Evolutionary conservation across 2,113 vertebrate genomes (phyloP).

Genomic region (Gnathonemus longibarbis): DNA sequence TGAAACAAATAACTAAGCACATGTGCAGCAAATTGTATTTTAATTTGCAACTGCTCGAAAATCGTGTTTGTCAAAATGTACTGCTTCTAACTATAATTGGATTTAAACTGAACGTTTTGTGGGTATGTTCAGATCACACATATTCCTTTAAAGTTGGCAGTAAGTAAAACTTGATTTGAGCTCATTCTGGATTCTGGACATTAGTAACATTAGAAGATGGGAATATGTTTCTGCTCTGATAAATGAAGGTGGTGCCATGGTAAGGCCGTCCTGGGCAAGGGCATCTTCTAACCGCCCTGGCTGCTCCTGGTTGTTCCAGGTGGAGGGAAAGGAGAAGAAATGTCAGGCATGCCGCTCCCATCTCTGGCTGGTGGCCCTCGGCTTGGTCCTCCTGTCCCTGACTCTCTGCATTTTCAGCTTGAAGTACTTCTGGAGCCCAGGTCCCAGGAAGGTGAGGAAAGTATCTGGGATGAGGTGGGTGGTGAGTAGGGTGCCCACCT

Average conservation of each 20-base stretch:
- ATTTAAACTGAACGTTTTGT: not conserved
- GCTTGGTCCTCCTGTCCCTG: slow-evolving; percentile 51
- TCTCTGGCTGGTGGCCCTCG: slow-evolving; percentile 48
- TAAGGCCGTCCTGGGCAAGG: not conserved
- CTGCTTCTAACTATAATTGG: not conserved
- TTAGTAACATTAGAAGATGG: not conserved
- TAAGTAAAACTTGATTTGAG: not conserved
- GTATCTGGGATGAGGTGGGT: not conserved
- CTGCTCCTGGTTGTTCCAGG: slow-evolving; percentile 37
- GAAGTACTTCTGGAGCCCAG: slow-evolving; percentile 56
- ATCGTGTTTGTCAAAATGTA: not conserved
- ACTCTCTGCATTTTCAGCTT: slow-evolving; percentile 54
- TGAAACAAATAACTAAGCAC: not conserved
- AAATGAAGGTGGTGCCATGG: not conserved
- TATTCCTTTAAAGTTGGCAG: not conserved
- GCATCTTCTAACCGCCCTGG: not conserved
- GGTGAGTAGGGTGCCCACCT: not conserved
- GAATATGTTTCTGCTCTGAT: not conserved
- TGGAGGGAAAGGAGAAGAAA: slow-evolving; percentile 57
- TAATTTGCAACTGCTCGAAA: not conserved
- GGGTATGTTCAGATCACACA: not conserved
- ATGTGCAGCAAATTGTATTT: not conserved
- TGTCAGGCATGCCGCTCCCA: slow-evolving; percentile 45
- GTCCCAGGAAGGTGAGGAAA: slow-evolving; percentile 54
- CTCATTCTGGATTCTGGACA: not conserved